A percentile compares a stretch with the other conserved stretches of the same genome.
These are phyloP conservation scores for Pseudorhiza aurosa DNA, from an alignment of 30 jellyfish, hydroid and myxozoan genomes.

Conservation along the genomic window DNA sequence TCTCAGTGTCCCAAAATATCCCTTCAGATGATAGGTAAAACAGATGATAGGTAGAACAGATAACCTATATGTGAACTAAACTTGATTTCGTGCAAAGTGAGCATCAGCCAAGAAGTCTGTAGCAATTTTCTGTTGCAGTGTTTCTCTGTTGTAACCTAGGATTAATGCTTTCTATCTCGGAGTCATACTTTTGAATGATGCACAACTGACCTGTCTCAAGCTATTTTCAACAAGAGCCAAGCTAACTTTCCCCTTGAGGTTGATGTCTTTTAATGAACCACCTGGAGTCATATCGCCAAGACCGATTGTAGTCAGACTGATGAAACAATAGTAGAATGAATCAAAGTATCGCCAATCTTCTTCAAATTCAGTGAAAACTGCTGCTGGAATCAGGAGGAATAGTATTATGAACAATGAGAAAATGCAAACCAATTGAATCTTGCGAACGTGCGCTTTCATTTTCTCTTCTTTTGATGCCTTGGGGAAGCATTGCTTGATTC, in stretches of 20 bases:
- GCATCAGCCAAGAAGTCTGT: too few species aligned
- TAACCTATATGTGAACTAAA: too few species aligned
- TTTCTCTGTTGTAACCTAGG: too few species aligned
- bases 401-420: constrained; percentile 20
- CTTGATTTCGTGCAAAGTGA: too few species aligned
- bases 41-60: too few species aligned
- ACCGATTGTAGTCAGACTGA: constrained; percentile 73
- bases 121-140: too few species aligned
- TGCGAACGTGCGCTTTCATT: constrained; percentile 60
- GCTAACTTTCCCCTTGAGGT: constrained; percentile 1
- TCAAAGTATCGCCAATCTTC: constrained; percentile 49
- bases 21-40: too few species aligned
- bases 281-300: constrained; percentile 73
- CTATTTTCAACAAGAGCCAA: constrained; percentile 2
- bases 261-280: constrained; percentile 55
- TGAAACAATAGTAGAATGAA: constrained; percentile 68
- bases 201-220: constrained; percentile 50
- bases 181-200: too few species aligned
- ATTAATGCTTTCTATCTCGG: too few species aligned
- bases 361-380: constrained; percentile 41
- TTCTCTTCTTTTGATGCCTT: constrained; percentile 39
- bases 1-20: too few species aligned
- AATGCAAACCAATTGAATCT: constrained; percentile 54
- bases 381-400: constrained; percentile 76
- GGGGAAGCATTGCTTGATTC: constrained; percentile 78